These are phyloP conservation scores for Danio tinwini DNA, from an alignment of 2,797 vertebrate genomes.

Conservation along the genomic window DNA sequence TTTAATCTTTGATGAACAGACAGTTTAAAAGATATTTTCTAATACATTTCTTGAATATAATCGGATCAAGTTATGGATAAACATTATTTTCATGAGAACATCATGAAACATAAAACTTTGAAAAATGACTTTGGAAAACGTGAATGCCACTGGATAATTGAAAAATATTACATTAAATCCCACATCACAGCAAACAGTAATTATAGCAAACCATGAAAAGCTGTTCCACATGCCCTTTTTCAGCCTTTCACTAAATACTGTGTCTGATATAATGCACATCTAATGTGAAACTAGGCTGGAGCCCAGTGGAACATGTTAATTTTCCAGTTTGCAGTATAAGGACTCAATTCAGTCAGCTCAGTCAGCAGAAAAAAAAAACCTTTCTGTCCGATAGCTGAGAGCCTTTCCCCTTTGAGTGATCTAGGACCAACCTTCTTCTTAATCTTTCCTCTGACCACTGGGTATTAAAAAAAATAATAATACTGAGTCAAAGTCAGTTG, in stretches of 20 bases:
- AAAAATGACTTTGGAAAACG: conserved; percentile 22
- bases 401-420: conserved; percentile 48
- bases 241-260: conserved; percentile 28
- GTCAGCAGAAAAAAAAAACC: conserved; percentile 44
- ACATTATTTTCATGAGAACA: no score
- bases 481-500: conserved; percentile 25
- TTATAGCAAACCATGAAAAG: conserved; percentile 25
- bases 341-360: conserved; percentile 36
- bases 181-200: conserved; percentile 38
- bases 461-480: conserved; percentile 4
- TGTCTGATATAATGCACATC: conserved; percentile 18
- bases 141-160: conserved; percentile 4
- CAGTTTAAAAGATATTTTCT: no score
- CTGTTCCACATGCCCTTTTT: conserved; percentile 31
- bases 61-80: no score
- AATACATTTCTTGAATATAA: no score
- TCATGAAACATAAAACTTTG: conserved; percentile 1
- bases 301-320: conserved; percentile 49
- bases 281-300: conserved; percentile 34
- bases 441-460: conserved; percentile 27
- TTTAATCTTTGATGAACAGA: no score
- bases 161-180: conserved; percentile 22
- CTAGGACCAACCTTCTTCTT: conserved; percentile 31
- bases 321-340: conserved; percentile 53
- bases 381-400: conserved; percentile 51